Percentiles rank a stretch among this genome's conserved stretches.
These are phyloP conservation scores for Pitangus sulphuratus DNA, from an alignment of 2,797 vertebrate genomes.

Conservation along the genomic window DNA sequence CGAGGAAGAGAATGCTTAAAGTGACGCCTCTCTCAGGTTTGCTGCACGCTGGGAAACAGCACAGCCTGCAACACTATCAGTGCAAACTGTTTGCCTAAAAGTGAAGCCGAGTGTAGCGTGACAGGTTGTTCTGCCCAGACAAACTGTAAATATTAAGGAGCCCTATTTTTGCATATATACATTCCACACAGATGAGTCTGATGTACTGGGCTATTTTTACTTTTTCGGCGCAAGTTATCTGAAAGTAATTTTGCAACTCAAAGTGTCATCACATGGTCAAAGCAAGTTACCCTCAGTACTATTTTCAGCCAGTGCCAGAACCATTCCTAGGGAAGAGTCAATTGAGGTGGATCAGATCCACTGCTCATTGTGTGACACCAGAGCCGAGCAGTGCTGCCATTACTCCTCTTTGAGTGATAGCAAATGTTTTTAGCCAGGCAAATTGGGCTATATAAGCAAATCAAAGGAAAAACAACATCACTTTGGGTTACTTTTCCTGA, in stretches of 20 bases:
- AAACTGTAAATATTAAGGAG: conserved; percentile 61
- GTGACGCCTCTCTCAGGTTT: neutral
- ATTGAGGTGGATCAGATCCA: neutral
- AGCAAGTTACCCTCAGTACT: conserved; percentile 39
- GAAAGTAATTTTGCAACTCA: conserved; percentile 65
- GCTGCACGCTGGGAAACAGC: neutral
- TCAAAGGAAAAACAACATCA: neutral
- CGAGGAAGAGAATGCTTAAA: neutral
- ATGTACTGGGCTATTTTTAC: conserved; percentile 59
- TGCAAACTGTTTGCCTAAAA: conserved; percentile 25
- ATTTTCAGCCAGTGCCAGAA: conserved; percentile 53
- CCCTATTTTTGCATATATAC: conserved; percentile 63
- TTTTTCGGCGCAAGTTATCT: conserved; percentile 59
- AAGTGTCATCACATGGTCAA: conserved; percentile 55
- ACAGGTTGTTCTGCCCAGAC: conserved; percentile 55
- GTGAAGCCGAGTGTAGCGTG: conserved; percentile 5
- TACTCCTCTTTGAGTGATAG: neutral
- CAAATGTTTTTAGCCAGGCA: neutral
- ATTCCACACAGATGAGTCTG: conserved; percentile 58
- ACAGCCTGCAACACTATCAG: conserved; percentile 33
- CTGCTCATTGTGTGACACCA: neutral
- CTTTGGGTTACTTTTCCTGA: neutral
- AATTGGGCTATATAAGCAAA: neutral
- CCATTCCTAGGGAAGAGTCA: conserved; percentile 6
- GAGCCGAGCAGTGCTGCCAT: neutral